phyloP scores from a whole-genome alignment of 1,140 invertebrate species.

The Drosophila bipectinata region DNA sequence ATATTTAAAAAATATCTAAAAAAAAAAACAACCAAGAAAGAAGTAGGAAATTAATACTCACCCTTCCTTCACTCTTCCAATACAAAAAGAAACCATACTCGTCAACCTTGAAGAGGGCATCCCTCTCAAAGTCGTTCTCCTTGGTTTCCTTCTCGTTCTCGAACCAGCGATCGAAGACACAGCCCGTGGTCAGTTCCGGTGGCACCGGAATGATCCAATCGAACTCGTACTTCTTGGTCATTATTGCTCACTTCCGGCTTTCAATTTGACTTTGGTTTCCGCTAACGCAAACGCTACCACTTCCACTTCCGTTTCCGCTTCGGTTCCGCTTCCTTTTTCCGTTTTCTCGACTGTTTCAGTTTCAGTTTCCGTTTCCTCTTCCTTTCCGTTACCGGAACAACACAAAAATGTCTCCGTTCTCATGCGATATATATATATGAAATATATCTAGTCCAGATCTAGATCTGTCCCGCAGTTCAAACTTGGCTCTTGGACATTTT shows the following conservation, averaged over 20 bases:
- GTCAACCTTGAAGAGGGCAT: conserved; percentile 97
- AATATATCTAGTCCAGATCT: conserved; percentile 28
- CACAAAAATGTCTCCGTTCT: conserved; percentile 1
- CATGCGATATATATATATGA: conserved; percentile 7
- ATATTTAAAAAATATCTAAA: background rate
- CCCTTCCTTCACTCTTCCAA: conserved; percentile 98
- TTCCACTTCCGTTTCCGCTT: conserved; percentile 24
- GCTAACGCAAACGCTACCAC: conserved; percentile 17
- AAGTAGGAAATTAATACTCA: conserved; percentile 84
- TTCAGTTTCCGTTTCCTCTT: conserved; percentile 13
- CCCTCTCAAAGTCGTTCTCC: conserved; percentile 90
- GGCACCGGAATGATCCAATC: conserved; percentile 98
- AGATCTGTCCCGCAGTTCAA: conserved; percentile 13
- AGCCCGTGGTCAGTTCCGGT: conserved; percentile 91
- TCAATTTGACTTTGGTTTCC: conserved; percentile 4
- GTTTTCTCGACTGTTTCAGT: conserved; percentile 8
- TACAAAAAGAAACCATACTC: conserved; percentile 99
- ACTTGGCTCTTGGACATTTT: conserved; percentile 1
- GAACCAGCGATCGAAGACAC: conserved; percentile 96
- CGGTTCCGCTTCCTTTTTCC: conserved; percentile 15
- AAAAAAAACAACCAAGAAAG: background rate
- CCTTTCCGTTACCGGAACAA: conserved; percentile 3
- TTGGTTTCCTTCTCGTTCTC: conserved; percentile 96
- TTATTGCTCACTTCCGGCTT: conserved; percentile 82
- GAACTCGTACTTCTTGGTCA: conserved; percentile 99